Conservation (phyloP, 2,113 vertebrate genomes). For the Syrmaticus mikado region DNA sequence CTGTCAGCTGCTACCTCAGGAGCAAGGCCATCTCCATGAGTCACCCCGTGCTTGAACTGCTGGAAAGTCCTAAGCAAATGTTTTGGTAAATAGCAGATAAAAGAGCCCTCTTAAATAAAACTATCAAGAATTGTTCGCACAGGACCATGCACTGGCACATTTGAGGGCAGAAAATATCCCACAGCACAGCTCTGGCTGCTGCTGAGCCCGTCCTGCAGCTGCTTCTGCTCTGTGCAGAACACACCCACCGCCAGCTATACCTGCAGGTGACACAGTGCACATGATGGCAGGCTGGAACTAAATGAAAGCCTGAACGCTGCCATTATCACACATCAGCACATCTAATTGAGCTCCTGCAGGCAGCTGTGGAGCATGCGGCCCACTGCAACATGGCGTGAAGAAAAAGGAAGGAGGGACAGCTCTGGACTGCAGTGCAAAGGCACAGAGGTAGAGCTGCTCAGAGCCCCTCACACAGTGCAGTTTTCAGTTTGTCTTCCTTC, state of each 20-base stretch:
- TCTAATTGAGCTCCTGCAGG: neutral
- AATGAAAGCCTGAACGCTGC: neutral
- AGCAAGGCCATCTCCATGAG: neutral
- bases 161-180: neutral
- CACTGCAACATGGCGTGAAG: rapidly evolving
- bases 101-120: neutral
- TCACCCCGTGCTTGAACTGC: neutral
- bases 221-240: neutral
- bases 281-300: neutral
- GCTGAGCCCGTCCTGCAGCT: neutral
- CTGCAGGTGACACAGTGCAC: neutral
- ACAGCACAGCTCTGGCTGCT: neutral
- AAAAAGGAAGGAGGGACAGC: neutral
- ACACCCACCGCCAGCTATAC: neutral
- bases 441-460: rapidly evolving
- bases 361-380: neutral
- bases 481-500: neutral
- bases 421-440: rapidly evolving
- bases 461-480: neutral
- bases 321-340: neutral
- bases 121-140: neutral
- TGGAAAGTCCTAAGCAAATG: neutral
- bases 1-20: neutral
- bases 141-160: rapidly evolving
- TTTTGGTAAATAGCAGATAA: slow-evolving; percentile 1